Conservation (phyloP, 2,888 invertebrate genomes). For the Creontiades dilutus region DNA sequence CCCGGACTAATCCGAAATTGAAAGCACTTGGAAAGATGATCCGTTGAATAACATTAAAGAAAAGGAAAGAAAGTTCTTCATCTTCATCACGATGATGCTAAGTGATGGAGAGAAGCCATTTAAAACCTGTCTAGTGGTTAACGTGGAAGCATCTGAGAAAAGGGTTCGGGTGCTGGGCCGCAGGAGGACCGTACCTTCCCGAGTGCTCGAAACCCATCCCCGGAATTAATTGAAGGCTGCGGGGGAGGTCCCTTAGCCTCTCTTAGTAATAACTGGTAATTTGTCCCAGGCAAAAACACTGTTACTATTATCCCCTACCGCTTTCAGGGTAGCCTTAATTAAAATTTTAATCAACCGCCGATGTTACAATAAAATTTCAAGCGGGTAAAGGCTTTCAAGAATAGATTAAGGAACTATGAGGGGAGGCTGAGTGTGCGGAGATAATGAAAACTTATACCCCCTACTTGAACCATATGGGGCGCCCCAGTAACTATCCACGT, state of each 20-base stretch:
- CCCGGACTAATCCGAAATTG: neutral
- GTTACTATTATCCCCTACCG: slow-evolving; percentile 50
- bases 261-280: slow-evolving; percentile 59
- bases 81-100: slow-evolving; percentile 21
- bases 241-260: slow-evolving; percentile 48
- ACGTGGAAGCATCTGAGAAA: neutral
- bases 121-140: neutral
- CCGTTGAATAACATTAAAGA: neutral
- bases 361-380: slow-evolving; percentile 32
- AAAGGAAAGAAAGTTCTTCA: slow-evolving; percentile 23
- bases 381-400: slow-evolving; percentile 10
- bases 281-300: slow-evolving; percentile 59
- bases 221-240: slow-evolving; percentile 55
- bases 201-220: slow-evolving; percentile 57
- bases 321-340: slow-evolving; percentile 50
- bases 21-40: slow-evolving; percentile 1
- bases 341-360: slow-evolving; percentile 61
- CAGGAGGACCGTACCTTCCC: neutral
- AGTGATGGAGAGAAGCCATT: neutral
- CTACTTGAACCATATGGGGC: slow-evolving; percentile 28
- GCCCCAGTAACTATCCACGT: neutral
- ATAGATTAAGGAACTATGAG: slow-evolving; percentile 17
- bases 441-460: slow-evolving; percentile 15
- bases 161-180: neutral
- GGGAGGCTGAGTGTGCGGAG: slow-evolving; percentile 23